Evolutionary conservation across 2,113 vertebrate species (phyloP).

Genomic region (Thermophis baileyi): DNA sequence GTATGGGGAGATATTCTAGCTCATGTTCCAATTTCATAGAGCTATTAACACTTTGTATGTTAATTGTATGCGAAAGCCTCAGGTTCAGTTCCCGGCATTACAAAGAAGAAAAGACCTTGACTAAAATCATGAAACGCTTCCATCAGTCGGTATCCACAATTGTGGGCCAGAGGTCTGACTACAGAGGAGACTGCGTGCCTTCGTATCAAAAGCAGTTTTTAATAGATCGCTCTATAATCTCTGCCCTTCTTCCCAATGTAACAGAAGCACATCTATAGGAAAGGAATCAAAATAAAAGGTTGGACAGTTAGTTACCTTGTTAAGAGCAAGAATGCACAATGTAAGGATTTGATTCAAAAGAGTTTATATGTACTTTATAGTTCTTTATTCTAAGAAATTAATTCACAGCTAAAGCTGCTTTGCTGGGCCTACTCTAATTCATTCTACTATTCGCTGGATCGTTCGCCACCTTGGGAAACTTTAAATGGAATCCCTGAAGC

Average conservation of each 20-base stretch:
- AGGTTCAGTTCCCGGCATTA: not conserved
- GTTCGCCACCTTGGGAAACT: not conserved
- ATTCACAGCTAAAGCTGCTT: not conserved
- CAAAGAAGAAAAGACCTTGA: not conserved
- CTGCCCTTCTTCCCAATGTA: not conserved
- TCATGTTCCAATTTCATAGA: not conserved
- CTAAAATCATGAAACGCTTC: not conserved
- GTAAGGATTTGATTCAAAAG: not conserved
- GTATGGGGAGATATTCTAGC: not conserved
- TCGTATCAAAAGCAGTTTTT: not conserved
- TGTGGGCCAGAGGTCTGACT: not conserved
- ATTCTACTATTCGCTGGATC: not conserved
- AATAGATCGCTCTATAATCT: not conserved
- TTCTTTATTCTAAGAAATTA: not conserved
- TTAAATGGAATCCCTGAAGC: slow-evolving; percentile 21
- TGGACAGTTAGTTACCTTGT: not conserved
- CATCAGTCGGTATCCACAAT: not conserved
- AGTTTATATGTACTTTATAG: not conserved
- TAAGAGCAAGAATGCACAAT: not conserved
- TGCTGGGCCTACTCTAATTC: slow-evolving; percentile 6
- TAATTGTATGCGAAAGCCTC: not conserved
- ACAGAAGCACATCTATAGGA: not conserved
- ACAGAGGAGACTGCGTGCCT: not conserved
- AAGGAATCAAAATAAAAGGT: not conserved
- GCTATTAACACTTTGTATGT: not conserved